Percentiles rank a stretch among this genome's conserved stretches.
Evolutionary conservation across 2,888 invertebrate species (phyloP).

Genomic region (Apamea monoglypha): DNA sequence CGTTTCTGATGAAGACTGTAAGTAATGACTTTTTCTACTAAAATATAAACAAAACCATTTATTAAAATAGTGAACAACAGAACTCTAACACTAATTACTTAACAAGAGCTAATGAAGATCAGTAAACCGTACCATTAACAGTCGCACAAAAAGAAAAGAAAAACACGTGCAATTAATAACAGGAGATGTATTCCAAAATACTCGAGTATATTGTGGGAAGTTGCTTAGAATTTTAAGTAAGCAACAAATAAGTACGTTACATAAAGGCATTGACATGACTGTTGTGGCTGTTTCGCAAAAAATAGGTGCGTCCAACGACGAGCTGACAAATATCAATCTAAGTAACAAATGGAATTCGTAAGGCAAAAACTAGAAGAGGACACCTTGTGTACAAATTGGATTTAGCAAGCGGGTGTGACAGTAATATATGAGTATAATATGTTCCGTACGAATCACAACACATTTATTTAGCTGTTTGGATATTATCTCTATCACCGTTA

Average conservation of each 20-base stretch:
- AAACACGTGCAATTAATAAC: slow-evolving; percentile 39
- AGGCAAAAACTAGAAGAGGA: slow-evolving; percentile 37
- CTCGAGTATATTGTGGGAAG: slow-evolving; percentile 27
- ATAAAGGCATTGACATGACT: slow-evolving; percentile 46
- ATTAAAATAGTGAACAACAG: not conserved
- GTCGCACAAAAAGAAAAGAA: slow-evolving; percentile 23
- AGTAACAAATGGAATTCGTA: slow-evolving; percentile 35
- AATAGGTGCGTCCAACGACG: slow-evolving; percentile 19
- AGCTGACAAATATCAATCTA: slow-evolving; percentile 42
- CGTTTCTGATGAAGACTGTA: not conserved
- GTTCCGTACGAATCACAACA: slow-evolving; percentile 19
- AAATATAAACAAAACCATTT: slow-evolving; percentile 4
- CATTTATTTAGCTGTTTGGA: slow-evolving; percentile 15
- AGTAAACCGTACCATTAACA: slow-evolving; percentile 21
- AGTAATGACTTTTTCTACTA: not conserved
- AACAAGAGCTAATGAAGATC: slow-evolving; percentile 28
- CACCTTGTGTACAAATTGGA: slow-evolving; percentile 38
- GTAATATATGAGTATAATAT: slow-evolving; percentile 35
- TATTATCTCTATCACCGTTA: slow-evolving; percentile 50
- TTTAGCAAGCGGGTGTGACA: slow-evolving; percentile 18
- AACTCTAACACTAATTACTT: slow-evolving; percentile 7
- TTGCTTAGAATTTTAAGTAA: slow-evolving; percentile 52
- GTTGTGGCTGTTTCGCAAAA: slow-evolving; percentile 34
- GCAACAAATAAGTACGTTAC: slow-evolving; percentile 22
- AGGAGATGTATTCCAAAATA: slow-evolving; percentile 37